Evolutionary conservation across 2,797 vertebrate genomes (phyloP).

Genomic region (Tapirus indicus): DNA sequence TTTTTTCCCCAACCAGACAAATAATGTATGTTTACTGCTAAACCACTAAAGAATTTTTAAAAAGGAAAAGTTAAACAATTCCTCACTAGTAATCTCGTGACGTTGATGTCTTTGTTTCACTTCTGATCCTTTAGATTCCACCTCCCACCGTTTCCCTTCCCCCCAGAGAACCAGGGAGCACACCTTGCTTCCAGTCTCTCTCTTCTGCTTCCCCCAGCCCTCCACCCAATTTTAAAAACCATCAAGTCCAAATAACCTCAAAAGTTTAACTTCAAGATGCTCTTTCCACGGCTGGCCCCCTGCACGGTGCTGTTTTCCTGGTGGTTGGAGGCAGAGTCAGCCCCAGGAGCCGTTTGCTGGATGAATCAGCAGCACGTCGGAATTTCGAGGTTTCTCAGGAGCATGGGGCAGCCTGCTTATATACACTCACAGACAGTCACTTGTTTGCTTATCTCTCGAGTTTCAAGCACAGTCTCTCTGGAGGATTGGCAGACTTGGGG

Average conservation of each 20-base stretch:
- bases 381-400: neutral
- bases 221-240: neutral
- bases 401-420: neutral
- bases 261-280: too few species aligned
- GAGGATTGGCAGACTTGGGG: neutral
- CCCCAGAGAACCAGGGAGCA: neutral
- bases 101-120: rapidly evolving
- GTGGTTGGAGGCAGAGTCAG: rapidly evolving
- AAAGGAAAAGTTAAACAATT: neutral
- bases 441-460: neutral
- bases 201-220: neutral
- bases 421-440: neutral
- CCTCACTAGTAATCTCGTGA: rapidly evolving
- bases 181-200: neutral
- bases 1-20: neutral
- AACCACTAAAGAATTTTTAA: neutral
- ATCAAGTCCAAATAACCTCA: neutral
- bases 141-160: too few species aligned
- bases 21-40: neutral
- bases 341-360: rapidly evolving
- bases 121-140: neutral
- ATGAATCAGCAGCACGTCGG: too few species aligned
- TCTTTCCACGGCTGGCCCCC: neutral
- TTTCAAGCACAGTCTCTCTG: neutral
- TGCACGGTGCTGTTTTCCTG: rapidly evolving